phyloP scores from a whole-genome alignment of 1,140 invertebrate species.

The Cylas formicarius region DNA sequence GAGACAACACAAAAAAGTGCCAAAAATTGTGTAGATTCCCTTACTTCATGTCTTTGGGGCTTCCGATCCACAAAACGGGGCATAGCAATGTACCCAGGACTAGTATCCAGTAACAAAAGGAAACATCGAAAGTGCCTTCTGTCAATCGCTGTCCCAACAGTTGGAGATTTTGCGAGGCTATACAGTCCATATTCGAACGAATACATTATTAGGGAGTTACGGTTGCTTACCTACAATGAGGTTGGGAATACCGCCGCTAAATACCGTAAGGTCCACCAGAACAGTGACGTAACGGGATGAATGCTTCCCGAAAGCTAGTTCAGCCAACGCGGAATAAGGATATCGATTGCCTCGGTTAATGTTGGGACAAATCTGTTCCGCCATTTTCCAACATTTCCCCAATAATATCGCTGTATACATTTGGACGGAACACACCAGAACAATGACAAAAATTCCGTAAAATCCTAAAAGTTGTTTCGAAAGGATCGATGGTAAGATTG shows the following conservation, averaged over 20 bases:
- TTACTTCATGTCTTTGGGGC: conserved; percentile 78
- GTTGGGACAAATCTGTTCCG: conserved; percentile 56
- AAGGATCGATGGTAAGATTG: conserved; percentile 14
- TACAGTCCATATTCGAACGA: conserved; percentile 27
- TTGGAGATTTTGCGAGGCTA: conserved; percentile 69
- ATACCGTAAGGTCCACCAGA: conserved; percentile 64
- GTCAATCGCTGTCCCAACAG: conserved; percentile 61
- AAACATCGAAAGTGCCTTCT: conserved; percentile 52
- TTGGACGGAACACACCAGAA: conserved; percentile 60
- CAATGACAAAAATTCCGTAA: conserved; percentile 59
- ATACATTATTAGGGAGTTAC: neutral
- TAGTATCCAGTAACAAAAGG: conserved; percentile 70
- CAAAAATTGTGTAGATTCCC: conserved; percentile 18
- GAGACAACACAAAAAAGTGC: neutral
- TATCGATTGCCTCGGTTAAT: conserved; percentile 61
- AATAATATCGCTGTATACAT: conserved; percentile 68
- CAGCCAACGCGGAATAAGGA: conserved; percentile 69
- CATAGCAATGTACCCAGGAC: conserved; percentile 61
- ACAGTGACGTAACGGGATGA: conserved; percentile 55
- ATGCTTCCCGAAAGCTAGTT: conserved; percentile 57
- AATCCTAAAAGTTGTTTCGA: conserved; percentile 49
- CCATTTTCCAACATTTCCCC: conserved; percentile 66
- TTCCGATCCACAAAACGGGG: conserved; percentile 74
- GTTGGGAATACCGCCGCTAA: conserved; percentile 67
- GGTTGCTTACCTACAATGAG: conserved; percentile 60